Conservation (phyloP, 2,888 invertebrate species). For the Amitus sp. region DNA sequence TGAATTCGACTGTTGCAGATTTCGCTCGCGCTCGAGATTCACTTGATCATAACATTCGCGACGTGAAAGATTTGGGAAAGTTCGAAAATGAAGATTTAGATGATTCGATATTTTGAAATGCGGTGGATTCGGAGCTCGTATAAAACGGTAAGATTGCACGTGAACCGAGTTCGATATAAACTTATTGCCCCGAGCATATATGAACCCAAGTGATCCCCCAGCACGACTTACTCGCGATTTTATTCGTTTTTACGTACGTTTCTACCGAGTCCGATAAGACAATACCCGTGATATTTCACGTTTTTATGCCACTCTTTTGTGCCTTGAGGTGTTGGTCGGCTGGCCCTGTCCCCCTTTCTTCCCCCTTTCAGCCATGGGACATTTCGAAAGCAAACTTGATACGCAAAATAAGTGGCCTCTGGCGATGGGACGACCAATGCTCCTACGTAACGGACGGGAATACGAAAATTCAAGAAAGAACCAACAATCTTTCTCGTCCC, state of each 20-base stretch:
- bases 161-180: conserved; percentile 28
- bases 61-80: conserved; percentile 28
- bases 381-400: conserved; percentile 55
- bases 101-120: too few species aligned
- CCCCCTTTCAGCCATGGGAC: conserved; percentile 46
- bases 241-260: conserved; percentile 61
- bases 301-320: conserved; percentile 57
- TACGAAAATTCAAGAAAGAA: conserved; percentile 7
- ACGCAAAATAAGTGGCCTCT: conserved; percentile 58
- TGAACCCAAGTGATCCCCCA: conserved; percentile 50
- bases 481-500: not conserved
- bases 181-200: conserved; percentile 48
- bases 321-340: conserved; percentile 62
- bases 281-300: conserved; percentile 59
- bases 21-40: conserved; percentile 58
- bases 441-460: conserved; percentile 7
- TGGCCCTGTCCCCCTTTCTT: conserved; percentile 31
- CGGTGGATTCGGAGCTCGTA: too few species aligned
- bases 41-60: too few species aligned
- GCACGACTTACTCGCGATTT: conserved; percentile 58
- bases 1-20: conserved; percentile 59
- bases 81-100: too few species aligned
- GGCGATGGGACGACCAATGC: conserved; percentile 45
- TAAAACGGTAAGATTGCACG: conserved; percentile 6
- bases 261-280: conserved; percentile 55